Evolutionary conservation across 1,140 invertebrate species (phyloP), one percentile per base, ranked within the genome.

Genomic region (Trichogramma pretiosum): DNA sequence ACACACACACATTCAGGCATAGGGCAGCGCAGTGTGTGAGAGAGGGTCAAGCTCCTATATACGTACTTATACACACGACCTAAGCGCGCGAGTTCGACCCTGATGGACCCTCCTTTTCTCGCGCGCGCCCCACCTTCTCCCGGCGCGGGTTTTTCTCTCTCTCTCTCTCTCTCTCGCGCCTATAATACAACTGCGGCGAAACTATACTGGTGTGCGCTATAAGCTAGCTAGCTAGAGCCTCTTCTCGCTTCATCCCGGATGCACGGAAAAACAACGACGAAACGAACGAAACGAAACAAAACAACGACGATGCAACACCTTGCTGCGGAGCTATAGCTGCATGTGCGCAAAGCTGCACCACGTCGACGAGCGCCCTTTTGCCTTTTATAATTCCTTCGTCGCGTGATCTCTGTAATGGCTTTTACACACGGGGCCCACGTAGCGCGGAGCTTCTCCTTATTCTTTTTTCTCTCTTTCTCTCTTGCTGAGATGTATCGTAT

Each of bases 251-350:
- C 56, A 56, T 59, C 55, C 51, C 55, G 55, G 55, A 57, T 58
- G 54, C 57, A 63, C 61, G 54, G 52, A 56, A n/a, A n/a, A n/a
- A n/a, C n/a, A n/a, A n/a, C n/a, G 60, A 55, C 55, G 53, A 57
- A 58, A 59, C 57, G 55, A 55, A 50, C 54, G 48, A 55, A 55
- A n/a, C n/a, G n/a, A n/a, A n/a, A n/a, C n/a, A n/a, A n/a, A n/a
- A n/a, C n/a, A n/a, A n/a, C n/a, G n/a, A n/a, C n/a, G n/a, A n/a
- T n/a, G n/a, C n/a, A n/a, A n/a, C n/a, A n/a, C n/a, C n/a, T n/a
- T n/a, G n/a, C n/a, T n/a, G n/a, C n/a, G n/a, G n/a, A n/a, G n/a
- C n/a, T n/a, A n/a, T n/a, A 42, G 24, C 7, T 23, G 14, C 10
- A n/a, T 13, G 3, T n/a, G 21, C 22, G 1, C 21, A 10, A 46